Conservation (phyloP, 2,888 invertebrate species). For the Andrena trimmerana region DNA sequence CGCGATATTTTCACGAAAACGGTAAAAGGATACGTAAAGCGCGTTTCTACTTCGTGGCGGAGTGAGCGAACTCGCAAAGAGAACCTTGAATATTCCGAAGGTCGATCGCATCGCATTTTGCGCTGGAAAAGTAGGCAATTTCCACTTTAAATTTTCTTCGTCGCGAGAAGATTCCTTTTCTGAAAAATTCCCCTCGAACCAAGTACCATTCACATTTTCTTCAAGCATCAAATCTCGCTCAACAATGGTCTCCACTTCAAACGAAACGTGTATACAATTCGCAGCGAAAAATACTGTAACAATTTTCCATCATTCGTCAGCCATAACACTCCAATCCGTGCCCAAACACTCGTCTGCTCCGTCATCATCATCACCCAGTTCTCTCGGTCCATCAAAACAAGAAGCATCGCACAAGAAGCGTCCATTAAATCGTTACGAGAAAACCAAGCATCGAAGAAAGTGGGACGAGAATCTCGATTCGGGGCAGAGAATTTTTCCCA, state of each 20-base stretch:
- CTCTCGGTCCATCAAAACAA: neutral
- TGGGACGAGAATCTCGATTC: constrained; percentile 34
- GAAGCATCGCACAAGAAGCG: constrained; percentile 1
- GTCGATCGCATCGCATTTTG: neutral
- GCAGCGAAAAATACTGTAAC: too few species aligned
- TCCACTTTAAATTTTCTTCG: too few species aligned
- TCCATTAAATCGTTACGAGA: constrained; percentile 16
- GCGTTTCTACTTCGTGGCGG: constrained; percentile 20
- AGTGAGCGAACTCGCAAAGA: constrained; percentile 1
- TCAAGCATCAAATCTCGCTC: too few species aligned
- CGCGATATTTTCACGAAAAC: neutral
- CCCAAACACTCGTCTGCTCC: neutral
- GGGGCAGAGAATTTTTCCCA: constrained; percentile 2
- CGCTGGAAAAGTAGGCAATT: neutral
- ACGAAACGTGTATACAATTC: too few species aligned
- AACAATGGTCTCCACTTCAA: too few species aligned
- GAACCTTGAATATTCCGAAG: constrained; percentile 12
- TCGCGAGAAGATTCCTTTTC: too few species aligned
- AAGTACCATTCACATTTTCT: too few species aligned
- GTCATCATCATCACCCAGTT: neutral
- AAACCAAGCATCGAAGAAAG: constrained; percentile 40
- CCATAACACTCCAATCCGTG: neutral
- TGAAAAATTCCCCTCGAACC: too few species aligned
- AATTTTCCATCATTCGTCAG: neutral
- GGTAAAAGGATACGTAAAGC: neutral